These are phyloP conservation scores for Ctenicera cuprea DNA, from an alignment of 2,888 invertebrate species.

Conservation along the genomic window DNA sequence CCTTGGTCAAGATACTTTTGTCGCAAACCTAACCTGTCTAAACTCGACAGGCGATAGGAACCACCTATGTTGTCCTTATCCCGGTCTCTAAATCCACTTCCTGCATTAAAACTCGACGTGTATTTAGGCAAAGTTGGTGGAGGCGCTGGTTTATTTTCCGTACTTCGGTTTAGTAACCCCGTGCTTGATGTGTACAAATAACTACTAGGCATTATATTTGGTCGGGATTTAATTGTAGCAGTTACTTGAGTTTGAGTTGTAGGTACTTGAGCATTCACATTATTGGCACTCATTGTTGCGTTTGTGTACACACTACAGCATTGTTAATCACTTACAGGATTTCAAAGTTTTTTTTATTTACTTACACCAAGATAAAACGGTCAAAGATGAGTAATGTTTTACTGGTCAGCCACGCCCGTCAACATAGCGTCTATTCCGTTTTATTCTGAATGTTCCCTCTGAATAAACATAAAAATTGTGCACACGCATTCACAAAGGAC, in stretches of 20 bases:
- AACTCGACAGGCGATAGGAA: slow-evolving; percentile 86
- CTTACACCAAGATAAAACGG: slow-evolving; percentile 55
- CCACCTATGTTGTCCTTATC: slow-evolving; percentile 83
- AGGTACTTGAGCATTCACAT: slow-evolving; percentile 68
- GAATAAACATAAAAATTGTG: slow-evolving; percentile 1
- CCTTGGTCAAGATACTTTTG: slow-evolving; percentile 87
- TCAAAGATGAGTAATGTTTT: slow-evolving; percentile 69
- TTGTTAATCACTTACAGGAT: slow-evolving; percentile 36
- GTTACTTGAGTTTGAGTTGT: slow-evolving; percentile 70
- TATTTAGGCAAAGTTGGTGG: slow-evolving; percentile 88
- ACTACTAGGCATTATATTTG: slow-evolving; percentile 76
- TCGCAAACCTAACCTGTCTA: slow-evolving; percentile 87
- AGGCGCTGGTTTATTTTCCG: slow-evolving; percentile 80
- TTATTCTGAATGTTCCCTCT: slow-evolving; percentile 1
- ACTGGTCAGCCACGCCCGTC: slow-evolving; percentile 71
- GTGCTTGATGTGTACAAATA: slow-evolving; percentile 80
- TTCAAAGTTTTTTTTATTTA: slow-evolving; percentile 41
- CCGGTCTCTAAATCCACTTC: slow-evolving; percentile 79
- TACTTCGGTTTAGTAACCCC: slow-evolving; percentile 76
- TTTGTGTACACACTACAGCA: slow-evolving; percentile 36
- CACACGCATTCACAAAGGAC: slow-evolving; percentile 1
- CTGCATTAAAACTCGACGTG: slow-evolving; percentile 85
- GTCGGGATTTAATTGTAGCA: slow-evolving; percentile 72
- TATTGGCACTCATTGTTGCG: slow-evolving; percentile 70
- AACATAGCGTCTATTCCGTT: slow-evolving; percentile 60